phyloP scores from a whole-genome alignment of 2,888 invertebrate genomes.

The Marasmarcha lunaedactyla region DNA sequence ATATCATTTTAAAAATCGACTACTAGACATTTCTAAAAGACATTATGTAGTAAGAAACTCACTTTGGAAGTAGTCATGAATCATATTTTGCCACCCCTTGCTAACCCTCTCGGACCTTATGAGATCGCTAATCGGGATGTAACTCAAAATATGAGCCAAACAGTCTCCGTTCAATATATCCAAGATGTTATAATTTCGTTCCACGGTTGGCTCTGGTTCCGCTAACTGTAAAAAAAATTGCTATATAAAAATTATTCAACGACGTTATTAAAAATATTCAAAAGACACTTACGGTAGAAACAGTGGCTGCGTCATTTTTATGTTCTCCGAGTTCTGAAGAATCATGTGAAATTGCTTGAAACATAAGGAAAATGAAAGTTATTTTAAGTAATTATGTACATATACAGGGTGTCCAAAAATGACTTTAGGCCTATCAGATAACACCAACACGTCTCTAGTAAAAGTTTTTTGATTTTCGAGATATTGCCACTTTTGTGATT shows the following conservation, averaged over 20 bases:
- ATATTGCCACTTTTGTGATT: no score
- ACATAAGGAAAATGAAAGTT: neutral
- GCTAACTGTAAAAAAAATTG: conserved; percentile 18
- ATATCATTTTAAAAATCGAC: no score
- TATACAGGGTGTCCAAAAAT: no score
- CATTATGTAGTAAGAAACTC: conserved; percentile 15
- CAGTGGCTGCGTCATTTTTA: no score
- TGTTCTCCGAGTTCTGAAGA: conserved; percentile 20
- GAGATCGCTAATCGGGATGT: conserved; percentile 61
- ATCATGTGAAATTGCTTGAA: conserved; percentile 11
- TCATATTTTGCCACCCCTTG: conserved; percentile 63
- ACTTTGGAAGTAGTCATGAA: conserved; percentile 59
- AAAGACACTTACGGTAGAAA: no score
- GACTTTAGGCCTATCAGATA: no score
- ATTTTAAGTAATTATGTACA: neutral
- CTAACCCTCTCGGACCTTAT: conserved; percentile 70
- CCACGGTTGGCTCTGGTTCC: conserved; percentile 16
- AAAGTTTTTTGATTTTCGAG: no score
- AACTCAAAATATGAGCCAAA: conserved; percentile 59
- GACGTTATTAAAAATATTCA: conserved; percentile 1
- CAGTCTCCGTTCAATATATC: conserved; percentile 70
- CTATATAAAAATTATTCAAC: conserved; percentile 1
- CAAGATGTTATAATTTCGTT: conserved; percentile 33
- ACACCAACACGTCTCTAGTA: no score
- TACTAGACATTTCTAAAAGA: neutral